Evolutionary conservation across 2,113 vertebrate species (phyloP).

Genomic region (Notiomystis cincta): DNA sequence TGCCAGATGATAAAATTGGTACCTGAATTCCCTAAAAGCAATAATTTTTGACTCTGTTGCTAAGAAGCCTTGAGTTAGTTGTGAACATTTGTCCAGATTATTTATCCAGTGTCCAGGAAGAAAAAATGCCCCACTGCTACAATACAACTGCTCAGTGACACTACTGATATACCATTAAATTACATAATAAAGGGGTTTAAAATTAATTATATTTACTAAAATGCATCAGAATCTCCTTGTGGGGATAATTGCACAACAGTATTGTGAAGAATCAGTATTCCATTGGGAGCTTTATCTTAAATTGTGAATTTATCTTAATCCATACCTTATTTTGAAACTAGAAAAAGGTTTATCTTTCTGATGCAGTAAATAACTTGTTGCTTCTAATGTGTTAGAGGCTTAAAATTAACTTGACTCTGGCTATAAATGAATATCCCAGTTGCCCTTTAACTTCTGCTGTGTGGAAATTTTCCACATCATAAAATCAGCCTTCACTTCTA

Average conservation of each 20-base stretch:
- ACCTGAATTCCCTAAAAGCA: background rate
- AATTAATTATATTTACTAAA: background rate
- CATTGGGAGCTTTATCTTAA: background rate
- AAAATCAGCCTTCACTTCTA: background rate
- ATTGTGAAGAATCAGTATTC: background rate
- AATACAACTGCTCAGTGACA: background rate
- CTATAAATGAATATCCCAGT: background rate
- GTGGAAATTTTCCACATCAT: background rate
- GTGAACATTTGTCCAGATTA: background rate
- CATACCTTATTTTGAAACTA: background rate
- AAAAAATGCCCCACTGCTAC: background rate
- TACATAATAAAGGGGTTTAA: background rate
- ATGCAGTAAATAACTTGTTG: background rate
- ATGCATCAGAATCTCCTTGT: background rate
- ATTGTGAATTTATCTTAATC: background rate
- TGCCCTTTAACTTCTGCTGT: background rate
- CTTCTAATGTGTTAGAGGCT: background rate
- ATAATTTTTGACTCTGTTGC: background rate
- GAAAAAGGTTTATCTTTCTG: background rate
- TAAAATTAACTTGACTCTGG: background rate
- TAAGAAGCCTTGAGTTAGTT: background rate
- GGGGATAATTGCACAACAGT: background rate
- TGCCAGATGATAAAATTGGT: background rate
- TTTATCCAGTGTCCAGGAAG: background rate
- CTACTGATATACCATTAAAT: background rate